Evolutionary conservation across 2,797 vertebrate genomes (phyloP).

Genomic region (Columba guinea): DNA sequence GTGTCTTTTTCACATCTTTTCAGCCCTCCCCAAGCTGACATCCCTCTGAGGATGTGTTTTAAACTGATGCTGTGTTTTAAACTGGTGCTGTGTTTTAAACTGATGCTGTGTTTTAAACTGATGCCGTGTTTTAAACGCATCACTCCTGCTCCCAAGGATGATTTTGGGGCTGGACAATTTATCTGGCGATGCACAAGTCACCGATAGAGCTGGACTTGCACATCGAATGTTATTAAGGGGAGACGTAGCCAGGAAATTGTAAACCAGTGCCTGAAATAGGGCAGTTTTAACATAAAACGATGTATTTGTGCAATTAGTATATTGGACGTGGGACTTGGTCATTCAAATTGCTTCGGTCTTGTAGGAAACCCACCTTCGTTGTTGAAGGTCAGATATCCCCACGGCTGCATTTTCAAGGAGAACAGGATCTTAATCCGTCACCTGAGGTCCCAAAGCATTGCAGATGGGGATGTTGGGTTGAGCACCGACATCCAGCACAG

Average conservation of each 20-base stretch:
- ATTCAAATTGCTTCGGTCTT: neutral
- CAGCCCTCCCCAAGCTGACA: neutral
- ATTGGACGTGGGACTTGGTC: neutral
- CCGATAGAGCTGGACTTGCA: neutral
- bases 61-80: no score
- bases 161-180: neutral
- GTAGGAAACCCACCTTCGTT: neutral
- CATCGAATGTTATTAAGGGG: neutral
- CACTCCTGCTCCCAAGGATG: neutral
- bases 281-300: neutral
- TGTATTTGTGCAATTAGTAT: neutral
- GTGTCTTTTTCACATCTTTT: neutral
- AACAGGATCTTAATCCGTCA: neutral
- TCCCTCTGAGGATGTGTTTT: no score
- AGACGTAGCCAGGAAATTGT: neutral
- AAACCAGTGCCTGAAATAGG: neutral
- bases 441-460: neutral
- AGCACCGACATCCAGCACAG: neutral
- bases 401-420: neutral
- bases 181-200: neutral
- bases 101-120: no score
- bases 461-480: rapidly evolving
- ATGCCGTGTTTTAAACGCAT: neutral
- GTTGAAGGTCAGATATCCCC: neutral
- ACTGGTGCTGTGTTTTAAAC: neutral